Evolutionary conservation across 64 coral and sea anemone genomes (phyloP).

Genomic region (Montipora foliosa): DNA sequence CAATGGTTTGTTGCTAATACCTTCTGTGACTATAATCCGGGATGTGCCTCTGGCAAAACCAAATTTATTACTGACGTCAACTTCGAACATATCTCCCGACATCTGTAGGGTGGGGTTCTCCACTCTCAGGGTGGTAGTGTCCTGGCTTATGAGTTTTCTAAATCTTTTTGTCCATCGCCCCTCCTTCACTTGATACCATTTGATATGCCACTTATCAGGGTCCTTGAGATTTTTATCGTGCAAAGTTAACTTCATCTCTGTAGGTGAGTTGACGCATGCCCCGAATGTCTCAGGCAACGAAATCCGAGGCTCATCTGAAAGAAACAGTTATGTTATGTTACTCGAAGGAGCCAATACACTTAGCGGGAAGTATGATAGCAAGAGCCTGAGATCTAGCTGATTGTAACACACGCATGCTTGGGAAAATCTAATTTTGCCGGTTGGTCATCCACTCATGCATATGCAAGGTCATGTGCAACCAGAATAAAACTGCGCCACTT

Average conservation of each 20-base stretch:
- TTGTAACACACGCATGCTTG: too few species aligned
- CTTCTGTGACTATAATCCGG: constrained; percentile 29
- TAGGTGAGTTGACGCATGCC: constrained; percentile 38
- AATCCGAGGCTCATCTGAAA: constrained; percentile 56
- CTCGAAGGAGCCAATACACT: too few species aligned
- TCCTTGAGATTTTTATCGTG: constrained; percentile 15
- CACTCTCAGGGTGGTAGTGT: constrained; percentile 11
- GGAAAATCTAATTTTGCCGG: too few species aligned
- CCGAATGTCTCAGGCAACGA: constrained; percentile 35
- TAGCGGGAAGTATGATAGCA: too few species aligned
- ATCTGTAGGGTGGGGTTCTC: neutral
- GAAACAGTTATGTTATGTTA: neutral
- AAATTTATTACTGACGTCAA: constrained; percentile 48
- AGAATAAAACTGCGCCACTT: too few species aligned
- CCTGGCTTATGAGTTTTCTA: neutral
- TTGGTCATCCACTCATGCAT: too few species aligned
- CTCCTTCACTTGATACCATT: neutral
- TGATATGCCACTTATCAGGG: constrained; percentile 11
- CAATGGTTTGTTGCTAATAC: neutral
- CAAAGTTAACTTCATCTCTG: constrained; percentile 14
- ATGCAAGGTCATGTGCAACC: too few species aligned
- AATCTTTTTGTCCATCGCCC: neutral
- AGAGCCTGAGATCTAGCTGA: too few species aligned
- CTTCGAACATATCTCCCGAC: constrained; percentile 43
- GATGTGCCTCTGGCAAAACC: constrained; percentile 36